These are phyloP conservation scores for Tetrapedia diversipes DNA, from an alignment of 2,888 invertebrate genomes.

Conservation along the genomic window DNA sequence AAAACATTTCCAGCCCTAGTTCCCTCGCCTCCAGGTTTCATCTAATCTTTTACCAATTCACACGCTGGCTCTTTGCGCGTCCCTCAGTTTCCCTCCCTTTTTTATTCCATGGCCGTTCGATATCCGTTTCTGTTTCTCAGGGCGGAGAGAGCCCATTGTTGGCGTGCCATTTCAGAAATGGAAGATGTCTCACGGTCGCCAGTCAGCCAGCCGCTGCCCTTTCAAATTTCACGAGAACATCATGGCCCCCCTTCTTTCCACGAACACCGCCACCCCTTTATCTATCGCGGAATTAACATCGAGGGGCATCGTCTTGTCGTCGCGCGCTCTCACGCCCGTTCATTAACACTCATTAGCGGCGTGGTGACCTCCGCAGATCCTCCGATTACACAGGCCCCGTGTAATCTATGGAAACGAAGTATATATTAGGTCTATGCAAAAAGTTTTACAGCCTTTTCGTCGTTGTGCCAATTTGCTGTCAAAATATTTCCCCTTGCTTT, in stretches of 20 bases:
- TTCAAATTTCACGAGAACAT: slow-evolving; percentile 37
- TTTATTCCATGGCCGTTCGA: not conserved
- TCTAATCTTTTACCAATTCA: slow-evolving; percentile 1
- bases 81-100: not conserved
- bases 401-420: too few relatives aligned
- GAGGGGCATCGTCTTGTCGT: slow-evolving; percentile 41
- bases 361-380: slow-evolving; percentile 60
- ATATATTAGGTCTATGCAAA: too few relatives aligned
- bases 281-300: slow-evolving; percentile 54
- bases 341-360: slow-evolving; percentile 65
- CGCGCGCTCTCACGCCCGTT: slow-evolving; percentile 64
- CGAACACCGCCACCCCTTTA: slow-evolving; percentile 30
- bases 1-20: too few relatives aligned
- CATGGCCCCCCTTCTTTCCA: slow-evolving; percentile 30
- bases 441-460: too few relatives aligned
- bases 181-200: not conserved
- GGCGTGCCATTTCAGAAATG: slow-evolving; percentile 15
- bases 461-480: too few relatives aligned
- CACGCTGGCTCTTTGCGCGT: not conserved
- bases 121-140: not conserved
- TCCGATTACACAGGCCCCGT: slow-evolving; percentile 40
- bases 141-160: not conserved
- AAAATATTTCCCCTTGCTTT: too few relatives aligned
- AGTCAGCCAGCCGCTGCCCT: not conserved
- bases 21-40: not conserved